Percentiles rank a stretch among this genome's conserved stretches.
These are phyloP conservation scores for Ptycholaimellus sp. DNA, from an alignment of 2,888 invertebrate species.

Conservation along the genomic window DNA sequence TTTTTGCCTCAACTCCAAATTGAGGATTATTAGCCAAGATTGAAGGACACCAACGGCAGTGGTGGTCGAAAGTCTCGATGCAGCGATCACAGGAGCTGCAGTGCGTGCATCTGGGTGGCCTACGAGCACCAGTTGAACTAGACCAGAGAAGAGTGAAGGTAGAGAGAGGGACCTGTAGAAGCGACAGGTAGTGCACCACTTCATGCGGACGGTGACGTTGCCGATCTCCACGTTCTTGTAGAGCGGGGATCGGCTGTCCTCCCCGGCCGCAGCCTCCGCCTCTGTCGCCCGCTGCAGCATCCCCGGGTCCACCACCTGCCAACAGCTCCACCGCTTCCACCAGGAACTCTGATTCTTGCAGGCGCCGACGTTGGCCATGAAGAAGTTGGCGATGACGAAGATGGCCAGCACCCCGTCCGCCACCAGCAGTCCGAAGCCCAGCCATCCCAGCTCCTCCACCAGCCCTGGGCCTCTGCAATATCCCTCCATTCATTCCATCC, in stretches of 20 bases:
- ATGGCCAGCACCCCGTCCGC: conserved; percentile 80
- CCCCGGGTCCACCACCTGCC: conserved; percentile 97
- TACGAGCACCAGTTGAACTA: too few species aligned
- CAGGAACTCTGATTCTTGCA: too few species aligned
- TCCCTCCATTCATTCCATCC: conserved; percentile 2
- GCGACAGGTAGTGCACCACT: conserved; percentile 96
- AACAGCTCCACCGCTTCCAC: too few species aligned
- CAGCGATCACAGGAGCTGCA: conserved; percentile 88
- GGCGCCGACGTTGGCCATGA: conserved; percentile 93
- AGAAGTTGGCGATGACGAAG: conserved; percentile 92
- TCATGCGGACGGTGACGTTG: conserved; percentile 95
- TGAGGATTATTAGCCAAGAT: not conserved
- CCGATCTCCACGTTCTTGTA: conserved; percentile 71
- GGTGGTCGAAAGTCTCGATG: conserved; percentile 86
- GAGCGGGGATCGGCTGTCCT: conserved; percentile 35
- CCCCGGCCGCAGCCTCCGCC: too few species aligned
- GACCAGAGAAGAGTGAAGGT: too few species aligned
- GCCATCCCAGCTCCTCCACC: conserved; percentile 4
- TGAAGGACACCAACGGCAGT: conserved; percentile 38
- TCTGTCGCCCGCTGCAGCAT: conserved; percentile 83
- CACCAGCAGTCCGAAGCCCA: conserved; percentile 36
- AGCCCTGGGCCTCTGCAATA: not conserved
- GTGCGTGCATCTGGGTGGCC: conserved; percentile 91
- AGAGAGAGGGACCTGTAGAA: too few species aligned
- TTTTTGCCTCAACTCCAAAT: too few species aligned